These are phyloP conservation scores for Drosophila cyrtoloma DNA, from an alignment of 2,888 invertebrate species.

Conservation along the genomic window DNA sequence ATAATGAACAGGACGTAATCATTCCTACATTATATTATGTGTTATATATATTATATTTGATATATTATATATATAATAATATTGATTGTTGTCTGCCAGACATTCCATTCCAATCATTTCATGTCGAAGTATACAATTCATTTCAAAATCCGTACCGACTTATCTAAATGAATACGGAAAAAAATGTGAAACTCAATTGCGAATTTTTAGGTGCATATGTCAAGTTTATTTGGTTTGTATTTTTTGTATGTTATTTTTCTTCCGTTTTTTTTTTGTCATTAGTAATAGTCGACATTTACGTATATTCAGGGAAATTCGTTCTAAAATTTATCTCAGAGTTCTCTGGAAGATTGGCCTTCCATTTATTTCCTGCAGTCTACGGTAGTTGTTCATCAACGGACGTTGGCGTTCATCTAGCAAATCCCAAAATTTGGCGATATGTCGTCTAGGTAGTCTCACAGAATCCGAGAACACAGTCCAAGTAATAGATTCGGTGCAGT, in stretches of 20 bases:
- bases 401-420: conserved; percentile 40
- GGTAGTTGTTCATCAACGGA: conserved; percentile 55
- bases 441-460: conserved; percentile 80
- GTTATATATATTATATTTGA: too few relatives aligned
- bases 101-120: too few relatives aligned
- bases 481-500: conserved; percentile 89
- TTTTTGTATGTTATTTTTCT: neutral
- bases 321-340: neutral
- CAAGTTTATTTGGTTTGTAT: conserved; percentile 14
- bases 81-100: too few relatives aligned
- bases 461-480: conserved; percentile 89
- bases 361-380: conserved; percentile 47
- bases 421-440: conserved; percentile 56
- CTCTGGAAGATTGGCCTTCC: conserved; percentile 45
- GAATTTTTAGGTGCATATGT: conserved; percentile 9
- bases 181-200: neutral
- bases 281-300: neutral
- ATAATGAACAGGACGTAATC: too few relatives aligned
- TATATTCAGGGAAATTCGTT: neutral
- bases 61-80: too few relatives aligned
- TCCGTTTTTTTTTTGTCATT: neutral
- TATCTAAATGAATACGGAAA: neutral
- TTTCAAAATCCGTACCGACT: conserved; percentile 1
- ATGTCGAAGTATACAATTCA: conserved; percentile 41
- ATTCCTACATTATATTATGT: too few relatives aligned